Conservation (phyloP, 64 coral and sea anemone genomes). For the Pocillopora verrucosa region DNA sequence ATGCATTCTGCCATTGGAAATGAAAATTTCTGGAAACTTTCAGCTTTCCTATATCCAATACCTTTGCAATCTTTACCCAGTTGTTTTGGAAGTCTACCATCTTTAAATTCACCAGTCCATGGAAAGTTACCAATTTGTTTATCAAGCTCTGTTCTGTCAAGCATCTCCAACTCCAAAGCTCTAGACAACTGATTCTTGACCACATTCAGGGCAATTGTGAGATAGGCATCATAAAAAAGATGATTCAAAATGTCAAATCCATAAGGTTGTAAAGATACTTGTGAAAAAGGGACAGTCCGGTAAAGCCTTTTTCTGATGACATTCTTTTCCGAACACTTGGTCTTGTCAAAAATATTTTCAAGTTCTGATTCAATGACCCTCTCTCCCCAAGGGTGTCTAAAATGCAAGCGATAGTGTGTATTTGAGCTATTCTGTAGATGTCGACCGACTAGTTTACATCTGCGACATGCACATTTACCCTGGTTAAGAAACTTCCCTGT, state of each 20-base stretch:
- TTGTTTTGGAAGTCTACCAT: slow-evolving; percentile 28
- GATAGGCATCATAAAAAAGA: slow-evolving; percentile 73
- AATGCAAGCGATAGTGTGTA: slow-evolving; percentile 9
- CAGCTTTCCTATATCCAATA: slow-evolving; percentile 64
- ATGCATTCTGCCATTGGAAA: slow-evolving; percentile 63
- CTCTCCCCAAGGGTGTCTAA: slow-evolving; percentile 29
- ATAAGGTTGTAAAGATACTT: slow-evolving; percentile 60
- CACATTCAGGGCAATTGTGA: slow-evolving; percentile 56
- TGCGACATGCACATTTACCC: slow-evolving; percentile 50
- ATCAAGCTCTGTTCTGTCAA: slow-evolving; percentile 61
- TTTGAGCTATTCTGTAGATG: slow-evolving; percentile 19
- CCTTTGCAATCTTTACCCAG: slow-evolving; percentile 47
- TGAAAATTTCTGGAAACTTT: slow-evolving; percentile 63
- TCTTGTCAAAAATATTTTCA: slow-evolving; percentile 41
- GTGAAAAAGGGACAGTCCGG: slow-evolving; percentile 40
- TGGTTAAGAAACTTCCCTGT: slow-evolving; percentile 46
- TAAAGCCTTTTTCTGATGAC: slow-evolving; percentile 50
- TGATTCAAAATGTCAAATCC: slow-evolving; percentile 62
- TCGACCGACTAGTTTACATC: slow-evolving; percentile 37
- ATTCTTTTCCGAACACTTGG: slow-evolving; percentile 37
- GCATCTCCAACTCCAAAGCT: slow-evolving; percentile 25
- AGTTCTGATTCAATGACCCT: slow-evolving; percentile 17
- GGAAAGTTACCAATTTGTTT: slow-evolving; percentile 42
- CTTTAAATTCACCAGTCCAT: slow-evolving; percentile 37
- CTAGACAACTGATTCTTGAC: slow-evolving; percentile 45